Conservation (phyloP, 2,113 vertebrate genomes). For the Seriola quinqueradiata region DNA sequence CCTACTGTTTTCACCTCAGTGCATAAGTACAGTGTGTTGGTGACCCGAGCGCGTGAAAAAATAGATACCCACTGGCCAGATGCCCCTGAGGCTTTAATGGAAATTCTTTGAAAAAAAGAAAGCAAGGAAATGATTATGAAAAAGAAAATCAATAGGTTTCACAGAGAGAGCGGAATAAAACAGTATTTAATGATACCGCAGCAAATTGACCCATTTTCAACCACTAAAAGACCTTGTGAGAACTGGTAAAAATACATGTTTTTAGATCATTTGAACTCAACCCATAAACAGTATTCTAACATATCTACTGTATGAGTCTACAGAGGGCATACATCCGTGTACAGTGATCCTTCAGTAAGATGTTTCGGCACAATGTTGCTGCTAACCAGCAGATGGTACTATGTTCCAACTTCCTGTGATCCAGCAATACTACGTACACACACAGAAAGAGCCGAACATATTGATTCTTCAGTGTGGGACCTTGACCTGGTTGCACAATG, state of each 20-base stretch:
- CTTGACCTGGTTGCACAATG: conserved; percentile 21
- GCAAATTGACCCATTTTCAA: neutral
- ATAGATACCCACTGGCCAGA: neutral
- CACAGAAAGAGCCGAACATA: neutral
- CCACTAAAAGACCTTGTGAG: too few species aligned
- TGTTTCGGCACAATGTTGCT: conserved; percentile 10
- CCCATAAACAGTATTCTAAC: neutral
- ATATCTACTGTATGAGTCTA: neutral
- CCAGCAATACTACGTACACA: neutral
- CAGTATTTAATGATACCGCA: neutral
- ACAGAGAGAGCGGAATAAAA: neutral
- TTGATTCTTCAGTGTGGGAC: neutral
- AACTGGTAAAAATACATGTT: neutral
- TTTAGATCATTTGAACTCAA: neutral
- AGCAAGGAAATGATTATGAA: neutral
- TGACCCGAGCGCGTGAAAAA: conserved; percentile 25
- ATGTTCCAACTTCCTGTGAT: conserved; percentile 25
- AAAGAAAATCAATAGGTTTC: neutral
- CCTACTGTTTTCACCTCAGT: conserved; percentile 59
- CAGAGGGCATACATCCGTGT: neutral
- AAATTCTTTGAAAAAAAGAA: neutral
- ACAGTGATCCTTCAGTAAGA: neutral
- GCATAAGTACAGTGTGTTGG: conserved; percentile 39
- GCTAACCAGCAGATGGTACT: conserved; percentile 71
- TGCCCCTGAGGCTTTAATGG: neutral